These are phyloP conservation scores for Trypoxylus dichotomus DNA, from an alignment of 1,140 invertebrate species.

Conservation along the genomic window DNA sequence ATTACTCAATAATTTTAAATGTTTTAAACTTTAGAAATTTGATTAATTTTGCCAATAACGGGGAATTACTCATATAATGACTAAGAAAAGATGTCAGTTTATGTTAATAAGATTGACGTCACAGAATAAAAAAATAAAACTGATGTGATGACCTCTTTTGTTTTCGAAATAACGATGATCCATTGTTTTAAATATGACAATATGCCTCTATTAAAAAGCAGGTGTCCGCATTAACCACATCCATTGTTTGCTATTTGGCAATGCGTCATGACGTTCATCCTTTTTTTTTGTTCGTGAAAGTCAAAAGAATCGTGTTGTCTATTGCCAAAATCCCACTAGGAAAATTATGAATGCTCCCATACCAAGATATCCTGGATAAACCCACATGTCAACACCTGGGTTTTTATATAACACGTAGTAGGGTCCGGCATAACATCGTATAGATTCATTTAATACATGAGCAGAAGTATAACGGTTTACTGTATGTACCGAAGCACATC, in stretches of 20 bases:
- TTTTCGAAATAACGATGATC: not conserved
- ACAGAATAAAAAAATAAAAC: not conserved
- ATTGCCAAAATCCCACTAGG: not conserved
- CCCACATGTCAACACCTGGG: constrained; percentile 42
- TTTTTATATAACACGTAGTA: constrained; percentile 4
- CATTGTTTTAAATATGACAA: constrained; percentile 19
- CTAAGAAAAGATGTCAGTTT: not conserved
- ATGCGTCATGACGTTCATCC: not conserved
- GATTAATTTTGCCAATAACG: not conserved
- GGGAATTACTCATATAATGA: not conserved
- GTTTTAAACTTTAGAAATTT: not conserved
- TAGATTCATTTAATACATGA: not conserved
- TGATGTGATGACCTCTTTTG: constrained; percentile 10
- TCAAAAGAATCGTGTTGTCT: not conserved
- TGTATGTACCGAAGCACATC: constrained; percentile 44
- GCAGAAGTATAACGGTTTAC: constrained; percentile 9
- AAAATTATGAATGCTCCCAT: not conserved
- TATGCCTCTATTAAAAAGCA: not conserved
- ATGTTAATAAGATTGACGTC: not conserved
- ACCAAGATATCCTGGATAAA: constrained; percentile 37
- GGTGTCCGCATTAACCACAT: constrained; percentile 14
- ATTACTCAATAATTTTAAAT: not conserved
- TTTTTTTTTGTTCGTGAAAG: not conserved
- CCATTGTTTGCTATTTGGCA: constrained; percentile 10
- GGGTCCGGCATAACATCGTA: constrained; percentile 21